Conservation (phyloP, 1,140 invertebrate genomes). For the Pentalonia nigronervosa region DNA sequence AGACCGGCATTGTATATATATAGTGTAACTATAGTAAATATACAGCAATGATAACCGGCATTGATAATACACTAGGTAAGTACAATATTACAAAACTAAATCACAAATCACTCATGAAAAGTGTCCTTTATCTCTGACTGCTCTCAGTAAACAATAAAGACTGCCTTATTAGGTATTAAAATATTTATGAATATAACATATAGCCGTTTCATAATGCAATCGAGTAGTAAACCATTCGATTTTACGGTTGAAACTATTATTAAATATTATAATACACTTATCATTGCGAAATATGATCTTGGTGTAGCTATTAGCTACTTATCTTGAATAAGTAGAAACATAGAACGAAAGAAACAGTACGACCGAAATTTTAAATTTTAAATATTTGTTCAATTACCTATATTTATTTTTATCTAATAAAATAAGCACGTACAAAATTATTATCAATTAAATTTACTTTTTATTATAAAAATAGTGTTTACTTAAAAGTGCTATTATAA, state of each 20-base stretch:
- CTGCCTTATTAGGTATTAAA: not conserved
- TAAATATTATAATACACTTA: not conserved
- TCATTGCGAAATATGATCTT: not conserved
- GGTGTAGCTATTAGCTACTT: not conserved
- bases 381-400: not conserved
- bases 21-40: not conserved
- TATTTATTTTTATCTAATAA: not conserved
- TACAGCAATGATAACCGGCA: not conserved
- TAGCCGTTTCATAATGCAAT: constrained; percentile 1
- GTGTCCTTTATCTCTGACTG: not conserved
- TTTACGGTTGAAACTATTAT: not conserved
- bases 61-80: not conserved
- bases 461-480: constrained; percentile 1
- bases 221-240: not conserved
- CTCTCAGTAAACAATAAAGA: not conserved
- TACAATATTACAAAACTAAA: not conserved
- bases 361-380: not conserved
- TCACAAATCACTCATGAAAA: not conserved
- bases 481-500: constrained; percentile 3
- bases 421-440: not conserved
- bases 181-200: not conserved
- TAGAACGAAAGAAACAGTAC: not conserved
- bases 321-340: not conserved
- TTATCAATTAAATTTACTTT: constrained; percentile 15
- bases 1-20: not conserved